Evolutionary conservation across 23 tunicate species (phyloP), one percentile per base, ranked within the genome.

Genomic region (Corella eumyota): DNA sequence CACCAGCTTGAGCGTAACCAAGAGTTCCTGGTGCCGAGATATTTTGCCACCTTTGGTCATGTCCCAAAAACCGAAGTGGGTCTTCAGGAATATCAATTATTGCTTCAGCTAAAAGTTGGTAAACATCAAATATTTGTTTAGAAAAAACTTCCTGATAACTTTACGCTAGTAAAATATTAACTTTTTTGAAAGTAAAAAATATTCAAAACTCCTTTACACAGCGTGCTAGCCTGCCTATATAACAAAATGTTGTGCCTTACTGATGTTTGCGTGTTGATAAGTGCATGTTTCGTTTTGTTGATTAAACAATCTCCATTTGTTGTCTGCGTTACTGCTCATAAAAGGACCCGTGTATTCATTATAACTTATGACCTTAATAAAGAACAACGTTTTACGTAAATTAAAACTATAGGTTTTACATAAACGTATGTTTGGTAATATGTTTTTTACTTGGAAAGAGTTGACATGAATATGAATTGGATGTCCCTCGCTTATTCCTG

Each of bases 381-480:
- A 4, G 13, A 4, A 37, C 17, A 13, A 13, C 9, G 19, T 61
- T n/a, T n/a, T n/a, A n/a, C n/a, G 3, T 11, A 5, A 31, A 13
- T 19, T 25, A 3, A 11, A 36, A 37, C 3, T 9, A 24, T n/a
- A n/a, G 11, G 9, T 22, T 9, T 11, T 9, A 54, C 25, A 64
- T 64, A 7, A 24, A 19, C 25, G 7, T 11, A 11, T 52, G 7
- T n/a, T 11, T 19, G 24, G 17, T 34, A 25, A 60, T 33, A 30
- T 4, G 21, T 26, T 1, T 1, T 45, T 2, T 60, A 60, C 65
- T 25, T 60, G 65, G 29, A 62, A 62, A 62, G 62, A 62, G 37
- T 73, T 73, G 51, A 73, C 60, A 46, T 73, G 79, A 35, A 73
- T 45, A 30, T 73, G 79, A 2, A 73, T 62, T 5, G 79, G 79